A percentile compares a stretch with the other conserved stretches of the same genome.
These are phyloP conservation scores for Andrena marginata DNA, from an alignment of 2,888 invertebrate genomes.

Conservation along the genomic window DNA sequence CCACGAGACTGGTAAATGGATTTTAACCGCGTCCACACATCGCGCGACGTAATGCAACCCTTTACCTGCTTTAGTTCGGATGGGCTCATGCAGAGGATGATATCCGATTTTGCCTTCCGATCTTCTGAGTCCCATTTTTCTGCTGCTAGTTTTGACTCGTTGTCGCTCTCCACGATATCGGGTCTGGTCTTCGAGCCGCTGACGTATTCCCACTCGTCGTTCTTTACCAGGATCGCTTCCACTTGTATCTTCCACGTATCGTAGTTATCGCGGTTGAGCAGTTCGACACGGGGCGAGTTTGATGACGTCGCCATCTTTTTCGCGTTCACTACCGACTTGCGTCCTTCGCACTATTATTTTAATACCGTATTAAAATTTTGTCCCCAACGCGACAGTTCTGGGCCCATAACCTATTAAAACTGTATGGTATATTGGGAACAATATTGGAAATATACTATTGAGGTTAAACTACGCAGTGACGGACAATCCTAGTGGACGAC, in stretches of 20 bases:
- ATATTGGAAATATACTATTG: too few relatives aligned
- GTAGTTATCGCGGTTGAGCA: slow-evolving; percentile 48
- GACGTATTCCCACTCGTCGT: slow-evolving; percentile 66
- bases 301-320: neutral
- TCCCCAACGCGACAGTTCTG: neutral
- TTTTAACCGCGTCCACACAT: slow-evolving; percentile 81
- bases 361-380: too few relatives aligned
- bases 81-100: slow-evolving; percentile 60
- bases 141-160: slow-evolving; percentile 8
- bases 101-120: slow-evolving; percentile 63
- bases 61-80: slow-evolving; percentile 68
- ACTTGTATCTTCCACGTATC: slow-evolving; percentile 67
- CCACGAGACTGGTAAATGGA: slow-evolving; percentile 66
- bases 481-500: too few relatives aligned
- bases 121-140: slow-evolving; percentile 57
- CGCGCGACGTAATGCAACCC: slow-evolving; percentile 72
- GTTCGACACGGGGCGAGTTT: neutral
- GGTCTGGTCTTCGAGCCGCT: slow-evolving; percentile 52
- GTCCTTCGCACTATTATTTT: neutral
- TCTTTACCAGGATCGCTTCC: slow-evolving; percentile 62
- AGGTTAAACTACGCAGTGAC: too few relatives aligned
- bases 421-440: too few relatives aligned
- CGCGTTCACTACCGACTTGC: neutral
- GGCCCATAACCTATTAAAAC: neutral
- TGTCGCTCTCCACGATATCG: slow-evolving; percentile 23